A percentile compares a stretch with the other conserved stretches of the same genome.
phyloP scores from a whole-genome alignment of 2,113 vertebrate genomes.

The Laticauda laticaudata region DNA sequence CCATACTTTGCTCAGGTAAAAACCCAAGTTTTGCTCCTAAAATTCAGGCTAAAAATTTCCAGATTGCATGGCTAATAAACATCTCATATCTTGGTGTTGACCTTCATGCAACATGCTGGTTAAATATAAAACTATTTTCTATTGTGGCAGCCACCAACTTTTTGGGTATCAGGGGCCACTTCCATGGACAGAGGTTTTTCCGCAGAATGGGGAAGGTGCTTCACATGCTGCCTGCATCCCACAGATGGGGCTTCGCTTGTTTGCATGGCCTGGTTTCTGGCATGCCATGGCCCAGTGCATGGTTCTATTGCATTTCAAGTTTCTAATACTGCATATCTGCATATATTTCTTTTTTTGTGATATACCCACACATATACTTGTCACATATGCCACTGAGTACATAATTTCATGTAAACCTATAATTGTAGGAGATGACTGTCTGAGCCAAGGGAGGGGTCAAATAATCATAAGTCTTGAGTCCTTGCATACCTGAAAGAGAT shows the following conservation, averaged over 20 bases:
- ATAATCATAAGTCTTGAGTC: neutral
- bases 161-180: too few relatives aligned
- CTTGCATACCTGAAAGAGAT: neutral
- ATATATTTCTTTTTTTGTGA: neutral
- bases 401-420: neutral
- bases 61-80: neutral
- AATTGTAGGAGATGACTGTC: neutral
- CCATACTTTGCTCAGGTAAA: neutral
- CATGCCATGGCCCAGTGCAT: too few relatives aligned
- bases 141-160: neutral
- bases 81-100: neutral
- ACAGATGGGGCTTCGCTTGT: too few relatives aligned
- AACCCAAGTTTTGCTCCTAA: neutral
- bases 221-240: too few relatives aligned
- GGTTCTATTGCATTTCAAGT: neutral
- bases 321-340: neutral
- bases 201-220: too few relatives aligned
- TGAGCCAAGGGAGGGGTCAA: neutral
- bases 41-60: neutral
- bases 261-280: too few relatives aligned
- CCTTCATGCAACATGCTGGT: neutral
- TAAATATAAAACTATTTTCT: neutral
- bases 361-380: neutral
- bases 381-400: neutral
- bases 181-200: too few relatives aligned